phyloP scores from a whole-genome alignment of 2,797 vertebrate genomes.

The Anguilla anguilla region DNA sequence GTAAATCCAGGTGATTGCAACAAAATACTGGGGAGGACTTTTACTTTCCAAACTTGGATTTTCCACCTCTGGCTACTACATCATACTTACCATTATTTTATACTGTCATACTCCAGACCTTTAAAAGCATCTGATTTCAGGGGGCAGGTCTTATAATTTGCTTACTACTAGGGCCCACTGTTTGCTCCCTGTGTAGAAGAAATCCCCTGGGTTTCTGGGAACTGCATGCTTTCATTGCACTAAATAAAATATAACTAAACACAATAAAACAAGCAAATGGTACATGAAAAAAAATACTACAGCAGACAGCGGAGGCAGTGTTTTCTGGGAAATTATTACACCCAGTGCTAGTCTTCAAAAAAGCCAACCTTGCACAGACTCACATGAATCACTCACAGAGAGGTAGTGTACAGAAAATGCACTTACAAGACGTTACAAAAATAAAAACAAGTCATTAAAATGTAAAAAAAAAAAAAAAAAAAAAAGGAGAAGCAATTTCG shows the following conservation, averaged over 20 bases:
- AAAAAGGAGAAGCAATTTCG: background rate
- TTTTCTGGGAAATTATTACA: constrained; percentile 46
- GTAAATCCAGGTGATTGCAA: too few relatives aligned
- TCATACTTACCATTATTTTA: too few relatives aligned
- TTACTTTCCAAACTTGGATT: background rate
- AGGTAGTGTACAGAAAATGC: background rate
- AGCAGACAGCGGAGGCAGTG: constrained; percentile 39
- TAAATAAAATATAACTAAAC: constrained; percentile 32
- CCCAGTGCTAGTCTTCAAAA: constrained; percentile 34
- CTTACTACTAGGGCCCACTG: background rate
- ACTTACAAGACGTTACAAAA: background rate
- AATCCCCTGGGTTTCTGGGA: background rate
- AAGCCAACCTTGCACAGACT: constrained; percentile 27
- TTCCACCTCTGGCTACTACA: too few relatives aligned
- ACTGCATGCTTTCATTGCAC: constrained; percentile 40
- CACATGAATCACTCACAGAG: background rate
- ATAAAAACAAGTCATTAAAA: constrained; percentile 6
- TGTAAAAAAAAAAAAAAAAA: background rate
- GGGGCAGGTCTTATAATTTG: background rate
- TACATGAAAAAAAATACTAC: constrained; percentile 42
- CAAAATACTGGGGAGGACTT: too few relatives aligned
- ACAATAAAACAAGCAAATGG: constrained; percentile 46
- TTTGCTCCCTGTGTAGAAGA: background rate
- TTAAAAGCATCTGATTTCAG: background rate
- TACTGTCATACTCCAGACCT: background rate